Percentiles rank a stretch among this genome's conserved stretches.
These are phyloP conservation scores for Agrotis ipsilon DNA, from an alignment of 2,888 invertebrate genomes.

Conservation along the genomic window DNA sequence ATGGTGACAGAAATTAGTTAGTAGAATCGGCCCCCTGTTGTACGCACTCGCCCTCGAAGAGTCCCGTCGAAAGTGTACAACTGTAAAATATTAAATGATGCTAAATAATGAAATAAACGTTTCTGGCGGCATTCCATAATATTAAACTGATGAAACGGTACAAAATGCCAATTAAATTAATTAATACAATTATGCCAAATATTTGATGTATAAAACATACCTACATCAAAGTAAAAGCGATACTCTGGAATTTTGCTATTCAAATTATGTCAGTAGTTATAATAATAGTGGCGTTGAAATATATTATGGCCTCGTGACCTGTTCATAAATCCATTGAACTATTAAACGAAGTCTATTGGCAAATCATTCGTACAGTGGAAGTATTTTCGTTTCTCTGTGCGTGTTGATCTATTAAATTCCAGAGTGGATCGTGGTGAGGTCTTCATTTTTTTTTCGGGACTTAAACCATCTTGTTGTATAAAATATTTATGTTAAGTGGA, in stretches of 20 bases:
- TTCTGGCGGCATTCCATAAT: no score
- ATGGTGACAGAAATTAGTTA: no score
- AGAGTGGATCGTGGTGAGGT: no score
- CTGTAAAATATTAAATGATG: no score
- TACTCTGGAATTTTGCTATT: background rate
- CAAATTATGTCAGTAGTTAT: background rate
- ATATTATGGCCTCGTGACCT: conserved; percentile 36
- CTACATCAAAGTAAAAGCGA: background rate
- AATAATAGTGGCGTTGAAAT: conserved; percentile 4
- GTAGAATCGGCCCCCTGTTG: no score
- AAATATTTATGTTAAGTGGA: no score
- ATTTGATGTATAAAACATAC: background rate
- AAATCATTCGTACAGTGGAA: background rate
- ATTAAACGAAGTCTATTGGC: conserved; percentile 40
- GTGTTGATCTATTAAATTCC: no score
- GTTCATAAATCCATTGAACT: conserved; percentile 52
- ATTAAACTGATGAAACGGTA: background rate
- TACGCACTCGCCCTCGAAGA: no score
- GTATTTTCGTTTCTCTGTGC: background rate
- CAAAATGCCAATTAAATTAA: background rate
- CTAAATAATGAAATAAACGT: background rate
- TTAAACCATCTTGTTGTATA: no score
- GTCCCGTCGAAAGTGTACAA: no score
- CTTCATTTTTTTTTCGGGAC: no score
- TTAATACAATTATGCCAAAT: background rate